Conservation (phyloP, 2,113 vertebrate species). For the Heterotilapia buettikoferi region DNA sequence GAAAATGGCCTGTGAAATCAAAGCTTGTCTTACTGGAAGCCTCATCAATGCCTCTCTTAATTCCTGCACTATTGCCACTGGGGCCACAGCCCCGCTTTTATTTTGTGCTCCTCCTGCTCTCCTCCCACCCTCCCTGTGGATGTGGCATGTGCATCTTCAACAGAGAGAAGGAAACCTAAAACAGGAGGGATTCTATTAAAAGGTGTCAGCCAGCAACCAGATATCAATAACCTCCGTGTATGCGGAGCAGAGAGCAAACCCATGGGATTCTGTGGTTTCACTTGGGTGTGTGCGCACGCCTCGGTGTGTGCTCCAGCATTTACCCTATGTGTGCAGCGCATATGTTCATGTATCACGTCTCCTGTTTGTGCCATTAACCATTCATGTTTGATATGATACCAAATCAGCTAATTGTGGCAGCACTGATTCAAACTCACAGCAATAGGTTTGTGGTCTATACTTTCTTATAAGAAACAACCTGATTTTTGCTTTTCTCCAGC, state of each 20-base stretch:
- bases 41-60: conserved; percentile 65
- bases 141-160: conserved; percentile 42
- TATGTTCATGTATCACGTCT: conserved; percentile 57
- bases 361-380: conserved; percentile 56
- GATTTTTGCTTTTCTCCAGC: neutral
- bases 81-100: conserved; percentile 9
- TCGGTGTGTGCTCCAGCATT: conserved; percentile 33
- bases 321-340: conserved; percentile 13
- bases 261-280: conserved; percentile 63
- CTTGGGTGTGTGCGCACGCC: conserved; percentile 8
- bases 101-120: neutral
- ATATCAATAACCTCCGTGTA: conserved; percentile 71
- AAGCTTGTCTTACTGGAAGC: conserved; percentile 68
- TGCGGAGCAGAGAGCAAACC: conserved; percentile 51
- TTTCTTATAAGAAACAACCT: neutral
- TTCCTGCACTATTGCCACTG: conserved; percentile 34
- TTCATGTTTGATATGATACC: conserved; percentile 58
- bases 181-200: conserved; percentile 71
- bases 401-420: conserved; percentile 49
- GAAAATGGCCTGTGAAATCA: conserved; percentile 70
- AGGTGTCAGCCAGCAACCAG: conserved; percentile 72
- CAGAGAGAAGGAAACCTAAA: conserved; percentile 61
- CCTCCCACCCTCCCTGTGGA: conserved; percentile 10
- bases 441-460: neutral
- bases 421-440: conserved; percentile 29